Percentiles rank a stretch among this genome's conserved stretches.
Evolutionary conservation across 2,888 invertebrate genomes (phyloP).

Genomic region (Iphiclides podalirius): DNA sequence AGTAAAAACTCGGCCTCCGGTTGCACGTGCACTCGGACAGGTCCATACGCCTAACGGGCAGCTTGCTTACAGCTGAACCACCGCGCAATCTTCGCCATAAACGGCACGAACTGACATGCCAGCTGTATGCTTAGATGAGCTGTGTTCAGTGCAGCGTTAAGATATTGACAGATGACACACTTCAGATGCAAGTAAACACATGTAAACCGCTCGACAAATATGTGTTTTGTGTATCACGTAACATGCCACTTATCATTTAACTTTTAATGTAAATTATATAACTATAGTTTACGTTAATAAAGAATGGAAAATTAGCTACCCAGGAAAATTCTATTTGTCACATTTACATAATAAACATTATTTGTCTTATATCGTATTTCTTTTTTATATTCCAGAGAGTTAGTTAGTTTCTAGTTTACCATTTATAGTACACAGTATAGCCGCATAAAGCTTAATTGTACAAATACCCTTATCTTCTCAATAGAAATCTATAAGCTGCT

Average conservation of each 20-base stretch:
- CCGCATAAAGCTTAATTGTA: too few species aligned
- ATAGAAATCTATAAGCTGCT: not conserved
- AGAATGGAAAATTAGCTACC: too few species aligned
- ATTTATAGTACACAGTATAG: too few species aligned
- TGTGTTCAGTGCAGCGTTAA: not conserved
- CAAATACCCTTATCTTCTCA: not conserved
- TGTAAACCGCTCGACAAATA: not conserved
- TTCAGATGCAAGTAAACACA: not conserved
- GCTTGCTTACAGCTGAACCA: not conserved
- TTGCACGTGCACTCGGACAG: too few species aligned
- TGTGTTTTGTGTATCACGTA: too few species aligned
- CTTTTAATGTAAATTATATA: too few species aligned
- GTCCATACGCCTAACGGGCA: not conserved
- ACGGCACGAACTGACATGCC: not conserved
- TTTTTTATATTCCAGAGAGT: too few species aligned
- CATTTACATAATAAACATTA: not conserved
- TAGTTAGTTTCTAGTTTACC: too few species aligned
- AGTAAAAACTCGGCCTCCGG: not conserved
- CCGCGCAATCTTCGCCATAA: not conserved
- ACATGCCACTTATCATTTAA: not conserved
- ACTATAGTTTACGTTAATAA: too few species aligned
- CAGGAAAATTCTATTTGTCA: too few species aligned
- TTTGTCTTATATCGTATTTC: too few species aligned
- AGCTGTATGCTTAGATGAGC: not conserved
- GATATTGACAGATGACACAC: not conserved